Conservation (phyloP, 2,797 vertebrate species). For the Amblyraja radiata region DNA sequence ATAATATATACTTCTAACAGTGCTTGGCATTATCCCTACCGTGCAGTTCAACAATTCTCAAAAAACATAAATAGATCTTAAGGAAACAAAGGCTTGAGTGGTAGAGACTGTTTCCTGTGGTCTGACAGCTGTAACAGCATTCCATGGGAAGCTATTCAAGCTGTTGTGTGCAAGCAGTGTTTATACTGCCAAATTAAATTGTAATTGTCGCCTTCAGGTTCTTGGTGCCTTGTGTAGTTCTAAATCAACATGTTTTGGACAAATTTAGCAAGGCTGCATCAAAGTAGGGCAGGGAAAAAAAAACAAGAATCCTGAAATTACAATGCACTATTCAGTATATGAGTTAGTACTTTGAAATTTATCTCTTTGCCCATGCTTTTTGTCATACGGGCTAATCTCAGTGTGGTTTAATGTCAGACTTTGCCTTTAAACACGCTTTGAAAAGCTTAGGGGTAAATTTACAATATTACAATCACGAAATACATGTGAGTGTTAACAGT, state of each 20-base stretch:
- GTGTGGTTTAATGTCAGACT: neutral
- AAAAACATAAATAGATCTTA: conserved; percentile 9
- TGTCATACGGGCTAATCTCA: neutral
- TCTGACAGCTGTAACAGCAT: neutral
- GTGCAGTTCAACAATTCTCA: neutral
- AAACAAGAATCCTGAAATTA: neutral
- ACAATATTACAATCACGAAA: neutral
- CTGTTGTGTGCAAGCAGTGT: neutral
- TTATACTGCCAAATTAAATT: neutral
- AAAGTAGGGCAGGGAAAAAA: neutral
- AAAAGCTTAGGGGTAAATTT: neutral
- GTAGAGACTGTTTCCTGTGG: neutral
- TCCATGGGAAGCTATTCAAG: neutral
- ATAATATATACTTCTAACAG: neutral
- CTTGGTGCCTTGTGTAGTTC: conserved; percentile 1
- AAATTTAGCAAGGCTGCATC: neutral
- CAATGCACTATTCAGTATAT: neutral
- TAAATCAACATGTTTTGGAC: neutral
- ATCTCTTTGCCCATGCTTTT: neutral
- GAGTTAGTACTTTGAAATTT: neutral
- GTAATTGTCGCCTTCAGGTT: conserved; percentile 7
- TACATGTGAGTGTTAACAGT: neutral
- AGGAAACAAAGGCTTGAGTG: conserved; percentile 1
- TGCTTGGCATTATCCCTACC: conserved; percentile 1
- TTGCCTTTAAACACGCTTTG: neutral